phyloP scores from a whole-genome alignment of 2,888 invertebrate species.

The Melinaea menophilus region DNA sequence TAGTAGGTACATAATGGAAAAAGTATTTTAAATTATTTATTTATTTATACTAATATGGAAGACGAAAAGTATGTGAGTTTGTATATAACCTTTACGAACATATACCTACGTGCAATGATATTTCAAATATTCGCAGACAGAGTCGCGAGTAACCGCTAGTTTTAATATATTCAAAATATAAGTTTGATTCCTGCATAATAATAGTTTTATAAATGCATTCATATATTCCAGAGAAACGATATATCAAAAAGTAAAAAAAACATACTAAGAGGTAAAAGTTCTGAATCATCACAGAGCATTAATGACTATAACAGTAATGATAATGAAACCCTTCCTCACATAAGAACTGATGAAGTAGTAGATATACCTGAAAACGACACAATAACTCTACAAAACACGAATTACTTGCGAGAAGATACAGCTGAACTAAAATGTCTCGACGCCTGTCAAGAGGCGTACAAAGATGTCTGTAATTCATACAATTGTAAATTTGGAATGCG shows the following conservation, averaged over 20 bases:
- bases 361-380: conserved; percentile 11
- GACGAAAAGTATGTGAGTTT: no score
- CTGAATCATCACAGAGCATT: conserved; percentile 8
- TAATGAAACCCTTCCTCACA: conserved; percentile 16
- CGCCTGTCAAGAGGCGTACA: conserved; percentile 41
- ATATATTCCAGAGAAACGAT: no score
- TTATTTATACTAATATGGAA: no score
- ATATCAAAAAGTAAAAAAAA: background rate
- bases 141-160: no score
- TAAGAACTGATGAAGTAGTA: conserved; percentile 24
- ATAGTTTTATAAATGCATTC: no score
- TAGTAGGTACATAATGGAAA: no score
- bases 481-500: conserved; percentile 38
- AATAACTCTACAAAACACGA: conserved; percentile 1
- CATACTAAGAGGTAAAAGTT: background rate
- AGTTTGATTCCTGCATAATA: no score
- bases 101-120: no score
- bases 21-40: no score
- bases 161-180: no score
- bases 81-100: no score
- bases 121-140: no score
- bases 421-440: conserved; percentile 34
- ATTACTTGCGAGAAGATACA: background rate
- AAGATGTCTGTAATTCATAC: conserved; percentile 29
- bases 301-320: conserved; percentile 9